Conservation (phyloP, 1,140 invertebrate genomes). For the Drosophila pandora region DNA sequence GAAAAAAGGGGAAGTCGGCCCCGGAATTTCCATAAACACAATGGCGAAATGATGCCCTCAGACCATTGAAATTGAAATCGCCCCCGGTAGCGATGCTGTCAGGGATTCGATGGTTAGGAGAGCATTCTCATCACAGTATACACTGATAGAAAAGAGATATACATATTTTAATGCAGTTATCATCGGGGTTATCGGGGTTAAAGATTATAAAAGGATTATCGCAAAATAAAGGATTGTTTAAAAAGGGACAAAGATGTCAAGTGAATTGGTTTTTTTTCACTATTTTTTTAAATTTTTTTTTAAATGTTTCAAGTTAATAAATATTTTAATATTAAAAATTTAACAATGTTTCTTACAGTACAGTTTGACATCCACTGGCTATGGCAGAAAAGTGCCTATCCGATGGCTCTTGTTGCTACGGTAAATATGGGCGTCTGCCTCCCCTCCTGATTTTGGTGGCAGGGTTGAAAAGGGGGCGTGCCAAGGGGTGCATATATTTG, state of each 20-base stretch:
- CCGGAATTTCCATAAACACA: slow-evolving; percentile 76
- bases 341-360: neutral
- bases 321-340: neutral
- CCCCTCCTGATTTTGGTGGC: slow-evolving; percentile 6
- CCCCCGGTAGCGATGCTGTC: neutral
- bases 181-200: too few species aligned
- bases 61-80: slow-evolving; percentile 40
- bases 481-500: slow-evolving; percentile 76
- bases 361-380: slow-evolving; percentile 54
- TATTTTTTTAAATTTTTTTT: too few species aligned
- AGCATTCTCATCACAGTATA: slow-evolving; percentile 1
- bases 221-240: neutral
- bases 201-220: too few species aligned
- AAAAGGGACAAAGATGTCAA: neutral
- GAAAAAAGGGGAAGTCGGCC: slow-evolving; percentile 1
- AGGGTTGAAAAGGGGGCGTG: slow-evolving; percentile 22
- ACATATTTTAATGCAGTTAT: neutral
- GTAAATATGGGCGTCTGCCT: slow-evolving; percentile 34
- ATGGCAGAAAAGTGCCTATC: slow-evolving; percentile 37
- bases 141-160: neutral
- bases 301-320: neutral
- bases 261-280: neutral
- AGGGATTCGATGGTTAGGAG: slow-evolving; percentile 3
- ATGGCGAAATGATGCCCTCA: slow-evolving; percentile 64
- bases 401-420: slow-evolving; percentile 47